Conservation (phyloP, 1,140 invertebrate genomes). For the Leguminivora glycinivorella region DNA sequence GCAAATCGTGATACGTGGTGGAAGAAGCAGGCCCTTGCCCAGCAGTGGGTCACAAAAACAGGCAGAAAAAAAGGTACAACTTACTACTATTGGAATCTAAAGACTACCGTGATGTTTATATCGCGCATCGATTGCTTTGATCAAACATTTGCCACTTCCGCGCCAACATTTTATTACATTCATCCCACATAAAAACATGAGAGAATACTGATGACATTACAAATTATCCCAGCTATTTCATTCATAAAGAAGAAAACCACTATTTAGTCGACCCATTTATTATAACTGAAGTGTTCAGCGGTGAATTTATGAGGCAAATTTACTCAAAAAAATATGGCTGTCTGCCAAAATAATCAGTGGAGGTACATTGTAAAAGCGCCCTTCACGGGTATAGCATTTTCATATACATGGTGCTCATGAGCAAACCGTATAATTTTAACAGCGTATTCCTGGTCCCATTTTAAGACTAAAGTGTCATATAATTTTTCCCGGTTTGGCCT, state of each 20-base stretch:
- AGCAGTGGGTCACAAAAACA: no score
- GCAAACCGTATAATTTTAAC: no score
- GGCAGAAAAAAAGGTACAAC: no score
- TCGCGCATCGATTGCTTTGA: not conserved
- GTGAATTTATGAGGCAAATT: constrained; percentile 26
- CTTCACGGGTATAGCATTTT: constrained; percentile 39
- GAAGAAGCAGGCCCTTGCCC: no score
- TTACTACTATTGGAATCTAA: not conserved
- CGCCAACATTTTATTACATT: not conserved
- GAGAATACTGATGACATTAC: not conserved
- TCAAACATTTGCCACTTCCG: not conserved
- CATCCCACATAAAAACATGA: not conserved
- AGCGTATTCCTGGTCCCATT: no score
- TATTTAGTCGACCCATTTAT: constrained; percentile 22
- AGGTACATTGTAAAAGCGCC: constrained; percentile 41
- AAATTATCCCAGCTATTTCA: not conserved
- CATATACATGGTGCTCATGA: no score
- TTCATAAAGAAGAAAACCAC: constrained; percentile 9
- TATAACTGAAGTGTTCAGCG: constrained; percentile 20
- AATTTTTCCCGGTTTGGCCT: no score
- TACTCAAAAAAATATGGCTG: constrained; percentile 43
- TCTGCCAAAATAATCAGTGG: constrained; percentile 44
- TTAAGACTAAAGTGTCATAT: no score
- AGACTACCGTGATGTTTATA: not conserved
- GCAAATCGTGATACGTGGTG: no score